phyloP scores from a whole-genome alignment of 2,888 invertebrate species.

The Nemotelus pantherinus region DNA sequence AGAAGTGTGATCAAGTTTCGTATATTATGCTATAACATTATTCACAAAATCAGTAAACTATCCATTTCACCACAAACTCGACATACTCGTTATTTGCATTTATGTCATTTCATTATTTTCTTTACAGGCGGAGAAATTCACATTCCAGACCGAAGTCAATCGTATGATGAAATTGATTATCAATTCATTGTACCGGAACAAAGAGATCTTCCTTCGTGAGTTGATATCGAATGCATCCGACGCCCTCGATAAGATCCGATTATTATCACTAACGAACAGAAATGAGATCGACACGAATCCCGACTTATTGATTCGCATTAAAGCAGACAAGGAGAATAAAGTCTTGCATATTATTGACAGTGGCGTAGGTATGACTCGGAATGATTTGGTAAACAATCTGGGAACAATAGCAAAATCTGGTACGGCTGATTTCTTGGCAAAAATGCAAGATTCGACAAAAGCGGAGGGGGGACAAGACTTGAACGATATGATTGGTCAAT shows the following conservation, averaged over 20 bases:
- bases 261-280: constrained; percentile 89
- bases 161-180: constrained; percentile 99
- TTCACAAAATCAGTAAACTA: no score
- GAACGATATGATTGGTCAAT: constrained; percentile 99
- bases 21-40: no score
- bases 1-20: no score
- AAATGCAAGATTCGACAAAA: constrained; percentile 76
- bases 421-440: constrained; percentile 93
- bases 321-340: constrained; percentile 90
- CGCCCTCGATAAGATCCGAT: constrained; percentile 96
- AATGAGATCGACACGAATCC: constrained; percentile 79
- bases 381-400: constrained; percentile 92
- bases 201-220: constrained; percentile 98
- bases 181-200: constrained; percentile 98
- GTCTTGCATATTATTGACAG: constrained; percentile 94
- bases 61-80: no score
- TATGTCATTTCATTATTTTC: neutral
- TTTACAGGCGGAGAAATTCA: constrained; percentile 78
- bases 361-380: constrained; percentile 97
- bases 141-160: constrained; percentile 98
- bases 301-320: constrained; percentile 90
- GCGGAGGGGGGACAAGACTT: constrained; percentile 73
- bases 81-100: no score
- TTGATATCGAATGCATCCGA: constrained; percentile 99
- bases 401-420: constrained; percentile 99